Evolutionary conservation across 2,888 invertebrate species (phyloP).

Genomic region (Amphipyra berbera): DNA sequence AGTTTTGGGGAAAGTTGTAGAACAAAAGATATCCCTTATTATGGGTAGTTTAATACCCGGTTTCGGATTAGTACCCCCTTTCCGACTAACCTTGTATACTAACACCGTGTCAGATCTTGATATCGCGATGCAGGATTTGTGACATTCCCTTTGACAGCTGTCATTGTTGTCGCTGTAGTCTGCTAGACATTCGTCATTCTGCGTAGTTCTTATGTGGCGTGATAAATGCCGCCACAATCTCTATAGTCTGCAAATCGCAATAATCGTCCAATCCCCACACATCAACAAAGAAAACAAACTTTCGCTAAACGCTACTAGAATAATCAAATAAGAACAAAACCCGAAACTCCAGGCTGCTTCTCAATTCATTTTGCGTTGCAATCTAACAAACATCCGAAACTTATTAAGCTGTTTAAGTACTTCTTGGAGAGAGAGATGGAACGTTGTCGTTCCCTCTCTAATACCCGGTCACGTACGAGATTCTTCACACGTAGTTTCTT

Average conservation of each 20-base stretch:
- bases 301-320: conserved; percentile 31
- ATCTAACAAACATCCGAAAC: conserved; percentile 62
- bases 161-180: too few relatives aligned
- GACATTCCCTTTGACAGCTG: too few relatives aligned
- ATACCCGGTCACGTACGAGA: conserved; percentile 47
- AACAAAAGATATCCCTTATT: too few relatives aligned
- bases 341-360: conserved; percentile 34
- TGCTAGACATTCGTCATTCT: too few relatives aligned
- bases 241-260: neutral
- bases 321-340: conserved; percentile 42
- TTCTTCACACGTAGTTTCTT: conserved; percentile 60
- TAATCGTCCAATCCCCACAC: conserved; percentile 12
- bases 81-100: too few relatives aligned
- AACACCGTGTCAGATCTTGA: too few relatives aligned
- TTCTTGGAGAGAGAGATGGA: conserved; percentile 34
- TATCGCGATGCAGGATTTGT: too few relatives aligned
- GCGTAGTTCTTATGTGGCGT: too few relatives aligned
- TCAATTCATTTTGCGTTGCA: conserved; percentile 60
- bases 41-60: too few relatives aligned
- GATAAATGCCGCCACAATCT: too few relatives aligned
- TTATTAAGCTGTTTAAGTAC: conserved; percentile 62
- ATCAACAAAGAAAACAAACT: conserved; percentile 26
- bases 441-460: conserved; percentile 20
- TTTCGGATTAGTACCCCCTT: too few relatives aligned
- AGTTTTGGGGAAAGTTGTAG: too few relatives aligned